Percentiles rank a stretch among this genome's conserved stretches.
Evolutionary conservation across 2,113 vertebrate species (phyloP).

Genomic region (Myiopsitta monachus): DNA sequence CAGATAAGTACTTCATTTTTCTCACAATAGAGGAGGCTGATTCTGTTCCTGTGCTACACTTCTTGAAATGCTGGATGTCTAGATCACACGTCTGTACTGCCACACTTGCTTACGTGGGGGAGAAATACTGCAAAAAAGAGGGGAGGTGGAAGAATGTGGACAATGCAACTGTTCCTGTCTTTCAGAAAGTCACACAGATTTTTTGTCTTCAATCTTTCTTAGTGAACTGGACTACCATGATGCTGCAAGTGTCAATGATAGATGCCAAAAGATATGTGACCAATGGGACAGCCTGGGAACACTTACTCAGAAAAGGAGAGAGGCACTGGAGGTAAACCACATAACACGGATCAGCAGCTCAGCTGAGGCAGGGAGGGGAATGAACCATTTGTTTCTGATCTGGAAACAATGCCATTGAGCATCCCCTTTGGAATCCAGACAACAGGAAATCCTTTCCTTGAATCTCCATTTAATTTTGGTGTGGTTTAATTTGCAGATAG

Average conservation of each 20-base stretch:
- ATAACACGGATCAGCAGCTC: background rate
- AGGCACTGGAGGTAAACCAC: slow-evolving; percentile 86
- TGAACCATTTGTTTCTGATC: background rate
- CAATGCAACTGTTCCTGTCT: background rate
- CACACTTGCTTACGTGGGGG: background rate
- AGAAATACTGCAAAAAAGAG: background rate
- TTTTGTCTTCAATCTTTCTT: slow-evolving; percentile 21
- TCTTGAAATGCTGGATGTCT: background rate
- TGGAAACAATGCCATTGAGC: background rate
- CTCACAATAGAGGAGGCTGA: background rate
- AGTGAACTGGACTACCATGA: slow-evolving; percentile 94
- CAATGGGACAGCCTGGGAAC: slow-evolving; percentile 96
- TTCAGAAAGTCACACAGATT: background rate
- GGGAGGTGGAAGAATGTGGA: background rate
- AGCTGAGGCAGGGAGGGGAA: background rate
- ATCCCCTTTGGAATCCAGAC: background rate
- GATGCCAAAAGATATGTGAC: slow-evolving; percentile 97
- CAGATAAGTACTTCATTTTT: background rate
- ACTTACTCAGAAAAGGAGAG: slow-evolving; percentile 94
- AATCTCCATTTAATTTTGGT: background rate
- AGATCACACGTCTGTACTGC: background rate
- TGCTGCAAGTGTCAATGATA: slow-evolving; percentile 90
- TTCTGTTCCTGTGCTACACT: background rate
- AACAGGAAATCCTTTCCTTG: background rate
- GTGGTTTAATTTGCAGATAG: background rate